phyloP scores from a whole-genome alignment of 1,140 invertebrate genomes.

The Diploscapter pachys region DNA sequence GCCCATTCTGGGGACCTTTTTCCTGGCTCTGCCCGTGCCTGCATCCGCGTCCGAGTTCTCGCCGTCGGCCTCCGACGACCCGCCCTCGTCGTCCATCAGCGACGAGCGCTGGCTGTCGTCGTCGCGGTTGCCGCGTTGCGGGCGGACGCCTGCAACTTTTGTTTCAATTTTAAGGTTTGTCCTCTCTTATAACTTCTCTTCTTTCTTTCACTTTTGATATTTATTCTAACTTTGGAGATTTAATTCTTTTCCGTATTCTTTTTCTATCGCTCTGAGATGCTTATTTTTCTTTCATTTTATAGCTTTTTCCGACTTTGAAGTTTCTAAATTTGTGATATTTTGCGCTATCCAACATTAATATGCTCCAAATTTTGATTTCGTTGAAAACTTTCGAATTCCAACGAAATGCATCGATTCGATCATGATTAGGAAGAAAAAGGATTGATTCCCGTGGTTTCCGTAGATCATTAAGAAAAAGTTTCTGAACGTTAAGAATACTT shows the following conservation, averaged over 20 bases:
- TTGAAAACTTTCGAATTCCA: too few relatives aligned
- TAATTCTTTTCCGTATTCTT: slow-evolving; percentile 8
- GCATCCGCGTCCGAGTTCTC: slow-evolving; percentile 32
- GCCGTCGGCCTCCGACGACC: slow-evolving; percentile 34
- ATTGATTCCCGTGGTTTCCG: too few relatives aligned
- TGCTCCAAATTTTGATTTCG: too few relatives aligned
- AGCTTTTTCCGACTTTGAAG: too few relatives aligned
- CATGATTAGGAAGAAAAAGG: too few relatives aligned
- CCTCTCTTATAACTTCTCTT: not conserved
- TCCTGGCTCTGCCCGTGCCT: slow-evolving; percentile 8
- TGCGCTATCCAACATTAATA: too few relatives aligned
- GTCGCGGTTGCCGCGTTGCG: slow-evolving; percentile 23
- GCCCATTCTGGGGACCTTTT: slow-evolving; percentile 35
- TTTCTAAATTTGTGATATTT: too few relatives aligned
- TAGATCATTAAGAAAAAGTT: too few relatives aligned
- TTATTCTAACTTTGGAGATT: slow-evolving; percentile 15
- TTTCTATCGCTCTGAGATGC: not conserved
- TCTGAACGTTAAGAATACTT: too few relatives aligned
- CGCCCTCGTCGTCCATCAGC: slow-evolving; percentile 37
- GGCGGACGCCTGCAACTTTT: slow-evolving; percentile 16
- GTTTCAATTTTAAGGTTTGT: not conserved
- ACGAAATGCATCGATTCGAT: too few relatives aligned
- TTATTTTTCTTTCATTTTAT: too few relatives aligned
- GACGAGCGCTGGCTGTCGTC: slow-evolving; percentile 42
- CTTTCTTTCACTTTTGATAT: not conserved